Conservation (phyloP, 1,140 invertebrate species). For the Hestina assimilis region DNA sequence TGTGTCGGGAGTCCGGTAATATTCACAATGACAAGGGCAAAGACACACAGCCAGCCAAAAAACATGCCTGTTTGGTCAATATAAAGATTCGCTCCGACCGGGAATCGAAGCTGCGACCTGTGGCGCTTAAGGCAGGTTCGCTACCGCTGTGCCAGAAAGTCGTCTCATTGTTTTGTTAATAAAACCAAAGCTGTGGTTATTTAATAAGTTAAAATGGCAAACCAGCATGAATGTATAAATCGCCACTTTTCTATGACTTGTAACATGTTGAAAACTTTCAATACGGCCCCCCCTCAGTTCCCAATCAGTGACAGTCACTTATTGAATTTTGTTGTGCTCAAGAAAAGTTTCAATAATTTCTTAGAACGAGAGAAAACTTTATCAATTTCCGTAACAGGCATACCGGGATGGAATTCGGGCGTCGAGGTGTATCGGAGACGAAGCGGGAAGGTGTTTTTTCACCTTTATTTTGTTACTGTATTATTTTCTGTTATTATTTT, state of each 20-base stretch:
- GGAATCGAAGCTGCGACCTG: too few relatives aligned
- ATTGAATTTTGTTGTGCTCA: conserved; percentile 74
- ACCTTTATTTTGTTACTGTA: neutral
- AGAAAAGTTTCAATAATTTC: conserved; percentile 71
- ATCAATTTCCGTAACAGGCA: conserved; percentile 68
- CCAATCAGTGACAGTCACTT: conserved; percentile 74
- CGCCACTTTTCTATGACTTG: conserved; percentile 24
- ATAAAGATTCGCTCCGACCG: too few relatives aligned
- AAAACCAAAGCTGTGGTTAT: too few relatives aligned
- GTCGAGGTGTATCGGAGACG: conserved; percentile 3
- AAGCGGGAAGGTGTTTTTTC: conserved; percentile 1
- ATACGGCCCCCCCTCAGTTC: conserved; percentile 41
- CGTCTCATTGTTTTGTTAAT: too few relatives aligned
- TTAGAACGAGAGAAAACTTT: conserved; percentile 63
- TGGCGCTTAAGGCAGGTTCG: too few relatives aligned
- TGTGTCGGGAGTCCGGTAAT: too few relatives aligned
- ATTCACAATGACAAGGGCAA: too few relatives aligned
- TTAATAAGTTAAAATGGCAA: too few relatives aligned
- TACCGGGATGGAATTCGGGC: conserved; percentile 46
- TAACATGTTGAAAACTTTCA: conserved; percentile 29
- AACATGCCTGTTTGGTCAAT: too few relatives aligned
- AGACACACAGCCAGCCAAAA: too few relatives aligned
- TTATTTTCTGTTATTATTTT: too few relatives aligned
- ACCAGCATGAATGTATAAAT: neutral
- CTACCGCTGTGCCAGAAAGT: too few relatives aligned